Evolutionary conservation across 2,113 vertebrate species (phyloP).

Genomic region (Trochalopteron elliotii): DNA sequence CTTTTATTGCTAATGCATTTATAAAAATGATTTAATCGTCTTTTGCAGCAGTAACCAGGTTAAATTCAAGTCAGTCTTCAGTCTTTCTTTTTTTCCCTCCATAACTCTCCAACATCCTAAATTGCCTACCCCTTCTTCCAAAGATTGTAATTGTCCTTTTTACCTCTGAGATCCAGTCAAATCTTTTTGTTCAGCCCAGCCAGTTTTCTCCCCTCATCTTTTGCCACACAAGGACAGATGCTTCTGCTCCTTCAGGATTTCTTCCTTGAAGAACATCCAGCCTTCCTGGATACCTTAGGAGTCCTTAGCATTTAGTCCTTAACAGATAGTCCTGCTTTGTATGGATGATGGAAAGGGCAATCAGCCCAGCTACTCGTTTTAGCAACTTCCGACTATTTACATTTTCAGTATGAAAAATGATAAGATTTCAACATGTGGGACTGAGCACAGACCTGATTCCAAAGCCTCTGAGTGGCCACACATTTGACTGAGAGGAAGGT

Average conservation of each 20-base stretch:
- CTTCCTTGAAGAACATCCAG: neutral
- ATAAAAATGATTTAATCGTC: neutral
- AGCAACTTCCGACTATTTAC: neutral
- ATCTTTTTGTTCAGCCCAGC: neutral
- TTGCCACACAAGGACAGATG: neutral
- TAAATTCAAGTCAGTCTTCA: neutral
- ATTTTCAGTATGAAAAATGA: neutral
- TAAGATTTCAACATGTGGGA: neutral
- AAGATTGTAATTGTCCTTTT: neutral
- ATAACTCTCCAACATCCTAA: neutral
- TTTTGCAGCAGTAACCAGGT: neutral
- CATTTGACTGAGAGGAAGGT: neutral
- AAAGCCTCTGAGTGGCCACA: neutral
- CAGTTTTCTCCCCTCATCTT: neutral
- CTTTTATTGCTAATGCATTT: neutral
- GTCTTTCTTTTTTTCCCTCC: neutral
- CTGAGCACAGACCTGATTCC: neutral
- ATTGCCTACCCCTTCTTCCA: neutral
- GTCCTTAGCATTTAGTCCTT: neutral
- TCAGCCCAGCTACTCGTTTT: neutral
- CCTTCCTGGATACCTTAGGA: neutral
- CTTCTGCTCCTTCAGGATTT: neutral
- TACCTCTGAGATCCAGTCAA: neutral
- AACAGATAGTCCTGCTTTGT: neutral
- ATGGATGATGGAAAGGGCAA: neutral